Conservation (phyloP, 2,797 vertebrate genomes). For the Chelon auratus region DNA sequence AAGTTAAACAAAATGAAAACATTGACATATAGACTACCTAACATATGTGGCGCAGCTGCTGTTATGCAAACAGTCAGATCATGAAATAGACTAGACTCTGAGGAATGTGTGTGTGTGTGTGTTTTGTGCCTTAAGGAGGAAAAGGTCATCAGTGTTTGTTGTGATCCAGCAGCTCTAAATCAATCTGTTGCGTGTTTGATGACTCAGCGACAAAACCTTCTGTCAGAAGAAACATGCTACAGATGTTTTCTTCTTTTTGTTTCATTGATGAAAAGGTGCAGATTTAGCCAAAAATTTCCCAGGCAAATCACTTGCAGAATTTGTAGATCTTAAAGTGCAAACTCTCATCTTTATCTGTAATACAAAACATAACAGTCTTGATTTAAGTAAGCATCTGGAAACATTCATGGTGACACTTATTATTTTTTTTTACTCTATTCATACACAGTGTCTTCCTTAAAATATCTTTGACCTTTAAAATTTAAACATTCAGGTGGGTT, state of each 20-base stretch:
- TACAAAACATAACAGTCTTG: too few species aligned
- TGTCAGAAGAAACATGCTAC: background rate
- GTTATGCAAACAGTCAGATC: background rate
- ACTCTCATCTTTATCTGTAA: too few species aligned
- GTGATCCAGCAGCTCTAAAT: background rate
- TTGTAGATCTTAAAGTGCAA: too few species aligned
- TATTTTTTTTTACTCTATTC: too few species aligned
- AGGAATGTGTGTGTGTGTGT: constrained; percentile 3
- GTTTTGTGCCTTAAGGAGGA: background rate
- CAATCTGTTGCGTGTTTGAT: constrained; percentile 16
- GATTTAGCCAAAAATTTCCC: too few species aligned
- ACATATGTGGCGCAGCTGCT: background rate
- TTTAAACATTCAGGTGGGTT: too few species aligned
- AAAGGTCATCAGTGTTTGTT: constrained; percentile 11
- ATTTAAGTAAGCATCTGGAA: too few species aligned
- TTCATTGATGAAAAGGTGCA: background rate
- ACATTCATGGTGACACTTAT: too few species aligned
- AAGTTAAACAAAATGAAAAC: background rate
- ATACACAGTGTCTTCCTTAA: too few species aligned
- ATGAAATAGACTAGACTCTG: background rate
- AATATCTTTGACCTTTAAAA: background rate
- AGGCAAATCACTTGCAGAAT: too few species aligned
- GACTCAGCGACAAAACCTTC: constrained; percentile 2
- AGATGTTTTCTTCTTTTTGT: background rate
- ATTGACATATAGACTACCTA: background rate